Percentiles rank a stretch among this genome's conserved stretches.
These are phyloP conservation scores for Rhynchonycteris naso DNA, from an alignment of 2,797 vertebrate genomes.

Conservation along the genomic window DNA sequence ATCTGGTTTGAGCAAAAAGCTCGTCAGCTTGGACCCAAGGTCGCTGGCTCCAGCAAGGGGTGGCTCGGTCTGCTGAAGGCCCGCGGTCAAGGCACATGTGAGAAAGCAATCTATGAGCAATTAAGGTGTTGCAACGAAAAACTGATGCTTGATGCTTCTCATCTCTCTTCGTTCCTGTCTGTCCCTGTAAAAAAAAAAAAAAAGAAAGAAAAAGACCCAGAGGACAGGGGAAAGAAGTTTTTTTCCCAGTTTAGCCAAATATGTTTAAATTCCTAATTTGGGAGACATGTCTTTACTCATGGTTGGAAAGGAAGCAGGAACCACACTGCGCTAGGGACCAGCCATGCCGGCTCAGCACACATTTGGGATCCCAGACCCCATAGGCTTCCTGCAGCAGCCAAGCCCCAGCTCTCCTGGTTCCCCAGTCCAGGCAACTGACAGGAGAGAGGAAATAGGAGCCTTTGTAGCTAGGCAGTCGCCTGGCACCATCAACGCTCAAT, in stretches of 20 bases:
- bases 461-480: background rate
- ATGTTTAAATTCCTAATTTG: background rate
- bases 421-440: background rate
- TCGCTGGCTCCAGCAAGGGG: too few species aligned
- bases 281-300: background rate
- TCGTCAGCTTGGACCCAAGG: too few species aligned
- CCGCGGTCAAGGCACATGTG: too few species aligned
- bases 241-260: constrained; percentile 13
- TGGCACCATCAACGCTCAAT: background rate
- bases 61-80: too few species aligned
- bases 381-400: background rate
- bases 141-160: too few species aligned
- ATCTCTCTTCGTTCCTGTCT: too few species aligned
- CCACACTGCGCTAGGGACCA: constrained; percentile 56
- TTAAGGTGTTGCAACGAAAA: too few species aligned
- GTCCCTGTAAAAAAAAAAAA: too few species aligned
- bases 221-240: constrained; percentile 59
- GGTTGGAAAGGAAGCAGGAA: constrained; percentile 5
- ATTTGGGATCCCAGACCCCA: constrained; percentile 10
- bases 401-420: background rate
- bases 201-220: too few species aligned
- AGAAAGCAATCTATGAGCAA: too few species aligned
- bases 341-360: constrained; percentile 18
- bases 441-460: background rate
- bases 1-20: too few species aligned